Evolutionary conservation across 2,113 vertebrate species (phyloP).

Genomic region (Lycaon pictus): DNA sequence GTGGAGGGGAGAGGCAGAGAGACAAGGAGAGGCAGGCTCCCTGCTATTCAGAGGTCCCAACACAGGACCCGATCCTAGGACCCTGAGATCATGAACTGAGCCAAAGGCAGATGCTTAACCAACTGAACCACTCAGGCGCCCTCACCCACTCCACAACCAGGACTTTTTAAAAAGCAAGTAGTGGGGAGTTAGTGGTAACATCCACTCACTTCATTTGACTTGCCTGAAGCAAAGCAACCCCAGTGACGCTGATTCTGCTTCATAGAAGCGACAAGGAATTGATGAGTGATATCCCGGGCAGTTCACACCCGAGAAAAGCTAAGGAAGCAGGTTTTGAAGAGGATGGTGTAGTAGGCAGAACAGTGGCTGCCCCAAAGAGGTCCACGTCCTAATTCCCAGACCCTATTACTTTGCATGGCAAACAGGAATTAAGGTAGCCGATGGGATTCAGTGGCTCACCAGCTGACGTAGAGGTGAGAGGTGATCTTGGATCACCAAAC

Average conservation of each 20-base stretch:
- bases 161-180: background rate
- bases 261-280: background rate
- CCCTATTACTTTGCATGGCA: background rate
- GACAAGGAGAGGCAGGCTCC: too few species aligned
- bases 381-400: background rate
- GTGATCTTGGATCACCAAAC: too few species aligned
- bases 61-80: too few species aligned
- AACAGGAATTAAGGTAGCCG: background rate
- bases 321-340: background rate
- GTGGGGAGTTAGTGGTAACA: background rate
- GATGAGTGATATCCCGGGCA: too few species aligned
- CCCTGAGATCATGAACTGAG: too few species aligned
- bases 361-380: accelerated
- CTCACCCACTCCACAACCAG: too few species aligned
- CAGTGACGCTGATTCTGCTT: accelerated
- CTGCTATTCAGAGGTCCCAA: too few species aligned
- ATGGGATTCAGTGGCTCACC: background rate
- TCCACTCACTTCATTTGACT: background rate
- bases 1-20: too few species aligned
- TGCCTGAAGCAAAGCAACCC: background rate
- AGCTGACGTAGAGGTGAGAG: background rate
- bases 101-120: too few species aligned
- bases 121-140: too few species aligned
- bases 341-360: background rate
- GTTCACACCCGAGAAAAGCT: background rate